Conservation (phyloP, 2,113 vertebrate species). For the Trogon surrucura region DNA sequence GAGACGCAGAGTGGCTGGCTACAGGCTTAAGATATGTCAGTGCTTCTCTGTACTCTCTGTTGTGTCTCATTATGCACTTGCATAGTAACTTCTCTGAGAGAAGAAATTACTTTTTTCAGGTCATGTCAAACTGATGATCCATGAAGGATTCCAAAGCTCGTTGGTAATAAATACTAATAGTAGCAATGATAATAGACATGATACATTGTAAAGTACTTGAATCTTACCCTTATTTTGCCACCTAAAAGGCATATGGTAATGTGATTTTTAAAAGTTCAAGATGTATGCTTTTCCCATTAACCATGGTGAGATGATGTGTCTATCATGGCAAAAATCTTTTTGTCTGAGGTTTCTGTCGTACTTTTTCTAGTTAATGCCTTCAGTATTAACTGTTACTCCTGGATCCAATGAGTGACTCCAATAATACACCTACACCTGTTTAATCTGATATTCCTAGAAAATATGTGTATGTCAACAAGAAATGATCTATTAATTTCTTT, state of each 20-base stretch:
- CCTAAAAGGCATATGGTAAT: conserved; percentile 16
- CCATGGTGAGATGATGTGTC: not conserved
- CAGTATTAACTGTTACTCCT: not conserved
- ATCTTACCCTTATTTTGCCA: not conserved
- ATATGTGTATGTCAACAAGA: not conserved
- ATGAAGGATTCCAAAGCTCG: not conserved
- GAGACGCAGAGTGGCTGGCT: not conserved
- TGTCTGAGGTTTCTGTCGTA: not conserved
- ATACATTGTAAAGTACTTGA: not conserved
- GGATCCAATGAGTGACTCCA: not conserved
- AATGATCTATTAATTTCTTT: not conserved
- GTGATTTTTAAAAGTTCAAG: not conserved
- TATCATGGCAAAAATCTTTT: not conserved
- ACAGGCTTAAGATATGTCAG: not conserved
- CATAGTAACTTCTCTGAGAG: not conserved
- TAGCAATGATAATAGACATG: not conserved
- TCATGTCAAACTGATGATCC: not conserved
- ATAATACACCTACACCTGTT: not conserved
- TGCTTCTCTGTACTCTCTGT: not conserved
- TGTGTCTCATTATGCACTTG: not conserved
- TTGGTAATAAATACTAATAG: not conserved
- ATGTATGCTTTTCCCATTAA: not conserved
- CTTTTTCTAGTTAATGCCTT: not conserved
- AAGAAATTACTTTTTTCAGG: not conserved
- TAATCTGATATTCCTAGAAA: not conserved